Conservation (phyloP, 2,797 vertebrate species). For the Hypotaenidia philippensis region DNA sequence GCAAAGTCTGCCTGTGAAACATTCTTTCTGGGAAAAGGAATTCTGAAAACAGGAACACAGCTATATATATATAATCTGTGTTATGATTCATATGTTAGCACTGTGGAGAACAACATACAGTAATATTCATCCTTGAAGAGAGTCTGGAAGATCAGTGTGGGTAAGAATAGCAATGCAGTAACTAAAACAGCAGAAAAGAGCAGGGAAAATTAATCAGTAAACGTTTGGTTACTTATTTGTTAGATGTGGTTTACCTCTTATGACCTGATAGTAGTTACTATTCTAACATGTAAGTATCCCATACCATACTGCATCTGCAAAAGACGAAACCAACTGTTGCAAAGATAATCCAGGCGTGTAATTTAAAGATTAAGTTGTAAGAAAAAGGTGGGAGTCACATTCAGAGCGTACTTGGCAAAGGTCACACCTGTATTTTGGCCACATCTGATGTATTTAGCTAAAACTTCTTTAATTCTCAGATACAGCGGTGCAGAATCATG, state of each 20-base stretch:
- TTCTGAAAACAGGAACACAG: background rate
- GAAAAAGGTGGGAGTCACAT: background rate
- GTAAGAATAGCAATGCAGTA: background rate
- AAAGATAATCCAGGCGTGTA: background rate
- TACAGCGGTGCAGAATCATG: background rate
- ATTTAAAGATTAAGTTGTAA: background rate
- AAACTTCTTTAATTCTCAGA: background rate
- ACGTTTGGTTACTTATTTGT: background rate
- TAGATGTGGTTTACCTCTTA: background rate
- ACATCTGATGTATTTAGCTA: background rate
- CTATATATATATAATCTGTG: background rate
- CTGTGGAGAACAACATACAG: background rate
- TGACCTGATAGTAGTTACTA: background rate
- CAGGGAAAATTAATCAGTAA: background rate
- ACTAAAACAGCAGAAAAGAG: background rate
- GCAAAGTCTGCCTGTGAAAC: background rate
- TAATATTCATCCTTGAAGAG: background rate
- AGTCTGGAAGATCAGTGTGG: background rate
- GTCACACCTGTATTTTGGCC: background rate
- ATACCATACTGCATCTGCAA: background rate
- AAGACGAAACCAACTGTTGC: background rate
- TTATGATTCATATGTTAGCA: background rate
- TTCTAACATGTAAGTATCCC: background rate
- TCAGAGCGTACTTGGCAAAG: background rate
- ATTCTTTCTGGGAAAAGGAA: background rate